Base-by-base conservation (phyloP, 2,888 invertebrate genomes). In the Drosophila quinaria region DNA sequence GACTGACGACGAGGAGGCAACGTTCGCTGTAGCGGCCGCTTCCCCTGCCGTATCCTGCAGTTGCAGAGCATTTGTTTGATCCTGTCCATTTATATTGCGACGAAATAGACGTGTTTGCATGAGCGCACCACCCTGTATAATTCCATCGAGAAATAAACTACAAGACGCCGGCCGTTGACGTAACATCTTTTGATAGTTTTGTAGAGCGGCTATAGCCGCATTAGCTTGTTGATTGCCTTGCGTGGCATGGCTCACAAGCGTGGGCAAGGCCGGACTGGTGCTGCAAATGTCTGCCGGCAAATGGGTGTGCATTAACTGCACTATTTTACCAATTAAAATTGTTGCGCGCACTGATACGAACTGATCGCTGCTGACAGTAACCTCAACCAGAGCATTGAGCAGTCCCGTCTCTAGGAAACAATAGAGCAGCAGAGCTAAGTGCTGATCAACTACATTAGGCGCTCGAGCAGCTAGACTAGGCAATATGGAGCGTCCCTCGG, bases 271-370 rank as follows among this genome's bases (percentile, higher is more conserved):
- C 19, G 98, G 96, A 60, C 96, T 96, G 67, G 96, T 94, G 91
- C 96, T 96, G 92, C 96, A 96, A 89, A 97, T 96, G 92, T 97
- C 97, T 52, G 97, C 95, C 59, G 98, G 98, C 91, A 98, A 94
- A 84, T 97, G 94, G 56, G 95, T 94, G 93, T 97, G 97, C 89
- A 96, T 96, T 91, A 98, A 94, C 93, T 98, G 97, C 86, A 98
- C 93, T 59, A 99, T 94, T 93, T 98, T 97, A 66, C 96, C 97
- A 81, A 98, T 94, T 62, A 99, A 93, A 78, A 98, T 96, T 17
- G 98, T 98, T 52, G 98, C 97, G 81, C 98, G 95, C 77, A 98
- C 97, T 68, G 97, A 98, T 85, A 98, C 96, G 91, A 97, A 96
- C 17, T 96, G 96, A 92, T 98, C 98, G 91, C 96, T 96, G 58